phyloP scores from a whole-genome alignment of 2,797 vertebrate genomes.

The Crypturellus tataupa region DNA sequence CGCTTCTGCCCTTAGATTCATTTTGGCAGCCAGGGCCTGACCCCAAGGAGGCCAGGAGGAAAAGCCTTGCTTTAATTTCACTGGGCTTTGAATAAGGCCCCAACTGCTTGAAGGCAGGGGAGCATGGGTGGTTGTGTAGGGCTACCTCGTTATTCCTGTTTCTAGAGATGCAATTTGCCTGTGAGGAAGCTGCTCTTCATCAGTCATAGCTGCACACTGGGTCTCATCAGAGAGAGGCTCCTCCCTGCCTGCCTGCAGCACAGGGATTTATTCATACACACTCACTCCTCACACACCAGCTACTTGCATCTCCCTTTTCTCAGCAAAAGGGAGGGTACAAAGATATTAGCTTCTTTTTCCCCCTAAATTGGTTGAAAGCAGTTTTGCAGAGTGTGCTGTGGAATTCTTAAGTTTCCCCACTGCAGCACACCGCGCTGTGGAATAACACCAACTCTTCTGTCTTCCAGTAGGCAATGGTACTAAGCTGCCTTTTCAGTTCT shows the following conservation, averaged over 20 bases:
- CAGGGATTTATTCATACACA: not conserved
- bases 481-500: constrained; percentile 82
- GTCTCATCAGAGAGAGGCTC: not conserved
- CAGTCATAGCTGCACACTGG: not conserved
- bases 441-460: constrained; percentile 75
- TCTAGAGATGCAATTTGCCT: not conserved
- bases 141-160: not conserved
- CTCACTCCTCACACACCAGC: not conserved
- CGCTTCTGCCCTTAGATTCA: not conserved
- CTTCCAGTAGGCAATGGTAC: constrained; percentile 80
- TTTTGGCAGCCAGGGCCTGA: not conserved
- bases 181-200: not conserved
- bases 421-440: not conserved
- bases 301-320: not conserved
- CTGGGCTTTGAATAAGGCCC: not conserved
- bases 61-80: not conserved
- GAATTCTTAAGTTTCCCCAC: not conserved
- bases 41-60: not conserved
- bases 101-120: not conserved
- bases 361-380: not conserved
- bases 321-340: not conserved
- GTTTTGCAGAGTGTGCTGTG: not conserved
- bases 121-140: not conserved
- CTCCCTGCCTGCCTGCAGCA: not conserved
- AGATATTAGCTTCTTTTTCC: not conserved